Conservation (phyloP, 2,797 vertebrate species). For the Molossus alvarezi region DNA sequence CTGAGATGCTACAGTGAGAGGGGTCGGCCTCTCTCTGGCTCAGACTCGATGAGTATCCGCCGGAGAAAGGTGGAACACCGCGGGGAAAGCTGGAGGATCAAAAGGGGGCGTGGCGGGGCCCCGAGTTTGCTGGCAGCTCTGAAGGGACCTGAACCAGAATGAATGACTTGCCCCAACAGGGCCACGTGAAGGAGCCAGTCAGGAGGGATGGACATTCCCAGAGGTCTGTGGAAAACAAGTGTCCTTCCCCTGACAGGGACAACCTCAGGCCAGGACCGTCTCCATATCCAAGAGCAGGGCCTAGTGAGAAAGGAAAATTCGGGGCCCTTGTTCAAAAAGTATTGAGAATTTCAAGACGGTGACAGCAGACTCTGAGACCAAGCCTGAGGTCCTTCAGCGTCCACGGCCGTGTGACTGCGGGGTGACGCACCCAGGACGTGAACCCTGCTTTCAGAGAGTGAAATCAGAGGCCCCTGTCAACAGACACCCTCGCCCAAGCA, state of each 20-base stretch:
- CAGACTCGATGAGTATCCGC: not conserved
- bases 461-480: not conserved
- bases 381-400: fast-evolving
- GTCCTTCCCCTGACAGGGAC: fast-evolving
- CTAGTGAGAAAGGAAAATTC: not conserved
- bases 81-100: not conserved
- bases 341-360: not conserved
- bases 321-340: not conserved
- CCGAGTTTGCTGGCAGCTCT: not conserved
- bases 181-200: not conserved
- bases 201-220: not conserved
- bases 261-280: not conserved
- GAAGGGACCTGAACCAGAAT: no score
- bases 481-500: not conserved
- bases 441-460: not conserved
- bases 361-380: no score
- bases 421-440: not conserved
- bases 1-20: fast-evolving
- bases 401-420: not conserved
- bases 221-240: not conserved
- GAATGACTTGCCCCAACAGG: not conserved
- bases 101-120: not conserved
- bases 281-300: not conserved
- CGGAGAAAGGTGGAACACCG: not conserved
- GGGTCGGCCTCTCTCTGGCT: not conserved